Evolutionary conservation across 2,113 vertebrate genomes (phyloP).

Genomic region (Fulmarus glacialis): DNA sequence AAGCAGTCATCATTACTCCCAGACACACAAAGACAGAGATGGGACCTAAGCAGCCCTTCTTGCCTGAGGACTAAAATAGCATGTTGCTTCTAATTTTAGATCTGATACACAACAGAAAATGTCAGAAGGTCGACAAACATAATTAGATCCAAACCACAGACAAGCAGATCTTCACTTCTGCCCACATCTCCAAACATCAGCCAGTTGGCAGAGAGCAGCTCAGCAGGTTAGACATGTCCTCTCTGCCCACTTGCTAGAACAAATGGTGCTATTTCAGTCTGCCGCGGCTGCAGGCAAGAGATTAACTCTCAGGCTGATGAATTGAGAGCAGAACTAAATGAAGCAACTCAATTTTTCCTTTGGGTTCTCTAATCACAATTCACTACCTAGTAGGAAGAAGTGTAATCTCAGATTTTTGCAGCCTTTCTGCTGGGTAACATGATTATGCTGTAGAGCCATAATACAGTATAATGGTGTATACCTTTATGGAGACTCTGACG

Average conservation of each 20-base stretch:
- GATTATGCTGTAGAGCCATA: neutral
- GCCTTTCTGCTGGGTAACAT: neutral
- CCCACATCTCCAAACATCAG: neutral
- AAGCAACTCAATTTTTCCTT: neutral
- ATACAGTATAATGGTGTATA: neutral
- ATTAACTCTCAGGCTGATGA: constrained; percentile 44
- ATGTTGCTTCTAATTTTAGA: neutral
- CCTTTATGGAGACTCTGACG: neutral
- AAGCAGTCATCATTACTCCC: neutral
- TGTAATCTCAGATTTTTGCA: neutral
- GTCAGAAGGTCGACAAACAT: neutral
- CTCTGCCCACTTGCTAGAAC: constrained; percentile 28
- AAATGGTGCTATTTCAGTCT: constrained; percentile 28
- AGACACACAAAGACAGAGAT: neutral
- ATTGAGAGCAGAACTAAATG: constrained; percentile 30
- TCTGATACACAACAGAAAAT: neutral
- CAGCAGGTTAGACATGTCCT: constrained; percentile 33
- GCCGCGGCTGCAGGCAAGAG: neutral
- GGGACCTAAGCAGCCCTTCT: neutral
- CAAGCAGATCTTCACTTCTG: constrained; percentile 1
- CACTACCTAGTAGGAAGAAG: neutral
- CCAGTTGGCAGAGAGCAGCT: neutral
- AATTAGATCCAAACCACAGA: constrained; percentile 17
- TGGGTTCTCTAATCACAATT: constrained; percentile 31
- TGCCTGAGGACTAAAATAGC: neutral